Evolutionary conservation across 2,888 invertebrate species (phyloP).

Genomic region (Kryphioiulus occultus): DNA sequence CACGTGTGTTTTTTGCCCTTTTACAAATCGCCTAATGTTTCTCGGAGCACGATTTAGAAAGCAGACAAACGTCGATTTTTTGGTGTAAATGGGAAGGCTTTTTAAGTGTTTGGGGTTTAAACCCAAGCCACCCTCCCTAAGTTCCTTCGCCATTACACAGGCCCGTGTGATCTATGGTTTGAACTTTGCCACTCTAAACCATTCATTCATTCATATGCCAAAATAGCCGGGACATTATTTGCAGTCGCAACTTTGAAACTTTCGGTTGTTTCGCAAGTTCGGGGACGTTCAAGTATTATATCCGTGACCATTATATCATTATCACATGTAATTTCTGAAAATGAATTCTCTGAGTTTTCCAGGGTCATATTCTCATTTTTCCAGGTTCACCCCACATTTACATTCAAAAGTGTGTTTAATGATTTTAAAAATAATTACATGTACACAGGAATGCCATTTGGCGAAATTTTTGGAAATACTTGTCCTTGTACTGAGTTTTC

Average conservation of each 20-base stretch:
- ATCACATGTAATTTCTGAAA: too few species aligned
- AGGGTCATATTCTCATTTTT: too few species aligned
- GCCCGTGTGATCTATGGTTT: not conserved
- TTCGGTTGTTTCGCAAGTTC: too few species aligned
- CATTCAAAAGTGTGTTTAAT: too few species aligned
- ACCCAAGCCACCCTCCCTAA: not conserved
- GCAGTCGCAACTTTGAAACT: not conserved
- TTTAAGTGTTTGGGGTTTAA: slow-evolving; percentile 16
- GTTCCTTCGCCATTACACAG: not conserved
- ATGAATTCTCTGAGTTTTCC: too few species aligned
- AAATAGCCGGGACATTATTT: not conserved
- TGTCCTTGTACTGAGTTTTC: too few species aligned
- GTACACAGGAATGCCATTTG: too few species aligned
- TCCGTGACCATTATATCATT: too few species aligned
- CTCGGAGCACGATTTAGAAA: not conserved
- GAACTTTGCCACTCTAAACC: not conserved
- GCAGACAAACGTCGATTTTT: slow-evolving; percentile 6
- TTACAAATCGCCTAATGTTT: slow-evolving; percentile 18
- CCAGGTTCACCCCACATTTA: too few species aligned
- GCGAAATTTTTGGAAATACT: too few species aligned
- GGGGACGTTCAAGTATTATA: too few species aligned
- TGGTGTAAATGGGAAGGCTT: slow-evolving; percentile 9
- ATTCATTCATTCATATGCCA: not conserved
- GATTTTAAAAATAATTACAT: too few species aligned
- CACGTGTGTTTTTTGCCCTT: not conserved